Base-by-base conservation (phyloP, 2,888 invertebrate species). In the Oeneis ivallda region DNA sequence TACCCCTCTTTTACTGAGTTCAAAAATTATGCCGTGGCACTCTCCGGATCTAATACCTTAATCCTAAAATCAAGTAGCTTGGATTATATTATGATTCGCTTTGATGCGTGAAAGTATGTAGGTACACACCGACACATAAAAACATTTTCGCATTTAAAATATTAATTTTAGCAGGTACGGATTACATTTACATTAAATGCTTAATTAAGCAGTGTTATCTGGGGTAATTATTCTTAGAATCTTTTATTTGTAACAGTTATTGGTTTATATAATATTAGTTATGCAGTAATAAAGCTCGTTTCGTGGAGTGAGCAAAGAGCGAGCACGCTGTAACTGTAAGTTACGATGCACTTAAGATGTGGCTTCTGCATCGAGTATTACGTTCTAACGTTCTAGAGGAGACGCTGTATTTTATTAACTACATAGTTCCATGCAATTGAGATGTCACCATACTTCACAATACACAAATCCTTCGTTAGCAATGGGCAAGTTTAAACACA, bases 281-380 rank as follows among this genome's bases (percentile, higher is more conserved):
- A 58, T 34, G 45, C 45, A 32, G 47, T 17, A 54, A 54, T 54
- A 37, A 54, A 54, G 34, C 37, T 54, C 54, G 37, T 58, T 45
- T 58, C 34, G 15, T 47, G 34, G 32, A 58, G 58, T 47, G 45
- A 47, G 15, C 45, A 45, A 32, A 45, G 41, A 15, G 45, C 47
- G 32, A 58, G 43, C 34, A 17, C 15, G 39, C 15, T 9, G 58
- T 58, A 58, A 45, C 32, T 58, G 15, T 58, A 47, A 56, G 56
- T 56, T 41, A 56, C 56, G 56, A 56, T 56, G 56, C 56, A 56
- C 56, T 56, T 56, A 56, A 56, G 41, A 41, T 41, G 56, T 19
- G 39, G 39, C 56, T 56, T 13, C 41, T 41, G 19, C 56, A 56
- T 56, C 37, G 56, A 41, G 56, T 56, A 39, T 56, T 56, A 41